A percentile compares a stretch with the other conserved stretches of the same genome.
phyloP scores from a whole-genome alignment of 2,888 invertebrate species.

The Cremastobaeus sp. region DNA sequence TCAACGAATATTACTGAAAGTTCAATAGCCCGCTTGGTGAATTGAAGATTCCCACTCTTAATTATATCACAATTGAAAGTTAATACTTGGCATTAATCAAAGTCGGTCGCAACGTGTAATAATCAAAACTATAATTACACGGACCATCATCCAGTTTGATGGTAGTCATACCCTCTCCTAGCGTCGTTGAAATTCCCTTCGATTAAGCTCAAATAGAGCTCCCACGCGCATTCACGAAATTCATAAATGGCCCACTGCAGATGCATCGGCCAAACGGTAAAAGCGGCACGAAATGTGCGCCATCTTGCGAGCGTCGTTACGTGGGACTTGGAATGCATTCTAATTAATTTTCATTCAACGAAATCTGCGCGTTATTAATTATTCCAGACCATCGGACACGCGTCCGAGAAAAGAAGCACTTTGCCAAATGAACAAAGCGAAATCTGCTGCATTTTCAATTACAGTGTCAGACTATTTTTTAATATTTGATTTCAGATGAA shows the following conservation, averaged over 20 bases:
- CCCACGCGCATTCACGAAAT: conserved; percentile 50
- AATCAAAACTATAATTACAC: conserved; percentile 38
- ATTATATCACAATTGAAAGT: conserved; percentile 19
- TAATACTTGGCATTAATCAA: conserved; percentile 38
- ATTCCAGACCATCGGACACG: conserved; percentile 57
- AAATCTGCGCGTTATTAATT: conserved; percentile 61
- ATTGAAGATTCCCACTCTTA: conserved; percentile 3
- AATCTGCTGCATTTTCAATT: conserved; percentile 56
- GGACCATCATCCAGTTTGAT: conserved; percentile 32
- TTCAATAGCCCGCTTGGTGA: too few species aligned
- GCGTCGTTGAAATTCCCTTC: conserved; percentile 37
- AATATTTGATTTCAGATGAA: conserved; percentile 45
- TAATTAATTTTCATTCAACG: conserved; percentile 60
- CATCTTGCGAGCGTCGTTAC: conserved; percentile 56
- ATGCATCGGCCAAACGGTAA: conserved; percentile 38
- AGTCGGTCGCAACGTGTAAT: conserved; percentile 30
- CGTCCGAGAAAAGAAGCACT: conserved; percentile 53
- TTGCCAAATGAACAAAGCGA: conserved; percentile 54
- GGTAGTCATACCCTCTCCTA: conserved; percentile 22
- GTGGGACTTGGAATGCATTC: conserved; percentile 56
- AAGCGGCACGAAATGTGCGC: conserved; percentile 55
- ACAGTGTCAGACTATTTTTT: conserved; percentile 49
- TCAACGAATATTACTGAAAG: too few species aligned
- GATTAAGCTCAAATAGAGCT: conserved; percentile 44
- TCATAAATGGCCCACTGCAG: conserved; percentile 58